These are phyloP conservation scores for Erebia aethiops DNA, from an alignment of 2,888 invertebrate genomes.

Conservation along the genomic window DNA sequence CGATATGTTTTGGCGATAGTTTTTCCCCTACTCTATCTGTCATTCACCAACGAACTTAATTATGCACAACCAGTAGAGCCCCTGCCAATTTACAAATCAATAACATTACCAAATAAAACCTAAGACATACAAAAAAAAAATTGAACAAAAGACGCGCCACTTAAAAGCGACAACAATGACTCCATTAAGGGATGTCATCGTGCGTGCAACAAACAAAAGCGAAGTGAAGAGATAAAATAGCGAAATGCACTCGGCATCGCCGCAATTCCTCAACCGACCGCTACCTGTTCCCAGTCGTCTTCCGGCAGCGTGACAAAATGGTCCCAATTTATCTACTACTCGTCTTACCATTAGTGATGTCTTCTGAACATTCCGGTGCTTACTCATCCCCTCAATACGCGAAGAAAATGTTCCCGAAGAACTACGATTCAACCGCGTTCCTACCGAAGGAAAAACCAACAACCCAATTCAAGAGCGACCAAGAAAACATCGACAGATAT, in stretches of 20 bases:
- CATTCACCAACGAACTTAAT: too few species aligned
- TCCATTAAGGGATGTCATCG: conserved; percentile 78
- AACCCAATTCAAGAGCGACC: conserved; percentile 53
- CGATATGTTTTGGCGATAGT: too few species aligned
- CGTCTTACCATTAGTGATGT: conserved; percentile 44
- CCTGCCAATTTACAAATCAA: not conserved
- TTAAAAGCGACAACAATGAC: conserved; percentile 70
- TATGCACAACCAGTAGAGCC: too few species aligned
- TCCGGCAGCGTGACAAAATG: conserved; percentile 55
- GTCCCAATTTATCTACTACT: conserved; percentile 57
- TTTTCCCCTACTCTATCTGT: too few species aligned
- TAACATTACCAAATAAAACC: not conserved
- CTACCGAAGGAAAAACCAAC: conserved; percentile 65
- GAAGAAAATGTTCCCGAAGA: conserved; percentile 74
- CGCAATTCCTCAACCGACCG: conserved; percentile 58
- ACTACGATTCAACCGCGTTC: conserved; percentile 60
- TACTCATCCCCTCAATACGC: conserved; percentile 80
- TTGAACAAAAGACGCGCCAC: conserved; percentile 44
- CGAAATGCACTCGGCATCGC: conserved; percentile 52
- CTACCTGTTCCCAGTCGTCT: conserved; percentile 62
- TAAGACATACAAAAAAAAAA: not conserved
- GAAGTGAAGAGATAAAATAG: conserved; percentile 76
- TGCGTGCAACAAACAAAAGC: conserved; percentile 80
- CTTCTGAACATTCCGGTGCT: conserved; percentile 74
- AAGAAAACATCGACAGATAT: conserved; percentile 55